Evolutionary conservation across 2,797 vertebrate genomes (phyloP).

Genomic region (Falco columbarius): DNA sequence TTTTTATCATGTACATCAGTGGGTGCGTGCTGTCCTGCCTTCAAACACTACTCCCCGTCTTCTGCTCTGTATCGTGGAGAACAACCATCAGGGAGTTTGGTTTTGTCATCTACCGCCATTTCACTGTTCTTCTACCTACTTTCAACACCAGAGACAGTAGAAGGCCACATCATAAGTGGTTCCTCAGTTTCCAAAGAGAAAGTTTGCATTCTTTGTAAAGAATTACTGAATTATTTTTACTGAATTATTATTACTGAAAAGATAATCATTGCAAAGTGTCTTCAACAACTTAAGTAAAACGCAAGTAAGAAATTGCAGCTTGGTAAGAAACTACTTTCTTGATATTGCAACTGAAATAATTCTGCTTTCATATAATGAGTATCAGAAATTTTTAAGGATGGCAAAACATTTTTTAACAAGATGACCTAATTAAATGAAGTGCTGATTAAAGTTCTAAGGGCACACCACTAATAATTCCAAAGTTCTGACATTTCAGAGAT

Average conservation of each 20-base stretch:
- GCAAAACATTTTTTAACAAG: background rate
- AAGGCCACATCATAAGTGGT: background rate
- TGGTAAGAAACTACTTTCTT: background rate
- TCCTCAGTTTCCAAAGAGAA: background rate
- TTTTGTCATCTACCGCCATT: background rate
- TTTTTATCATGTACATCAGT: background rate
- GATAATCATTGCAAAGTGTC: background rate
- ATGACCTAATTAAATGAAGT: background rate
- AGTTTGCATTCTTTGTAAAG: background rate
- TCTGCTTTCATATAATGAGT: background rate
- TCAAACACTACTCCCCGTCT: background rate
- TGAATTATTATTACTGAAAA: no score
- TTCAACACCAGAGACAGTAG: background rate
- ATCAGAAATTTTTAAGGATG: background rate
- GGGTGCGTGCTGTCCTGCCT: background rate
- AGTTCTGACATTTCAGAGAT: background rate
- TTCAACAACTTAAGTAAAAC: background rate
- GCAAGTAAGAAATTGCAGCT: background rate
- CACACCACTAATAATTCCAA: background rate
- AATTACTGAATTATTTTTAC: no score
- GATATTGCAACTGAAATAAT: background rate
- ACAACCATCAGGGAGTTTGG: background rate
- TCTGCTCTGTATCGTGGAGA: accelerated
- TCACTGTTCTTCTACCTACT: background rate
- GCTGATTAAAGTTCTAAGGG: background rate